Base-by-base conservation (phyloP, 1,140 invertebrate genomes). In the Danaus melanippus region DNA sequence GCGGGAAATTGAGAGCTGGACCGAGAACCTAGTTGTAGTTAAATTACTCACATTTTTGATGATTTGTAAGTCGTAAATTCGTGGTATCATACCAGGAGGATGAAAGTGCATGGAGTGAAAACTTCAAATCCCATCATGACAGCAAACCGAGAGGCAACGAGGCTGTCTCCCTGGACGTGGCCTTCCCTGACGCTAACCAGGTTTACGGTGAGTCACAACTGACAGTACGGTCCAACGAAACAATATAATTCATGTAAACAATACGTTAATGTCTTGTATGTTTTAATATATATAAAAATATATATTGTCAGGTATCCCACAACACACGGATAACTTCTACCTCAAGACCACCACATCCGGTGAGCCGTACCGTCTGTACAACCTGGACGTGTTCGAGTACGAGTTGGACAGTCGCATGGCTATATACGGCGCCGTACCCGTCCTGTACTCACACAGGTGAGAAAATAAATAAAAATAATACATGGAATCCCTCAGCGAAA, bases 371-470 rank as follows among this genome's bases (percentile, higher is more conserved):
- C 90, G 98, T 21, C 85, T 99, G 10, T 99, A 97, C 78, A 99
- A 99, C 88, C 88, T 99, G 71, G 98, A 99, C 88, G 98, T 99
- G 0, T 99, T 99, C 88, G 98, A 99, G 84, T 99, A 98, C 85
- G 96, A 99, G 78, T 67, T 98, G 0, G 92, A 98, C 65, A 97
- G 94, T 70, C 92, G 91, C 43, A 99, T 99, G 98, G 93, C 98
- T 10, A 86, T 99, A 1, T 99, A 99, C 85, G 98, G 97, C 42
- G 91, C 97, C 1, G 90, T 99, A 48, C 98, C 98, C 0, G 93
- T 99, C 47, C 90, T 99, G 67, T 92, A 98, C 66, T 96, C 96
- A 50, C 98, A 99, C 79, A 95, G 95, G 95, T 97, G 89, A 87
- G 89, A 42, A 12, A 10, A 44, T 4, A n/a, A 10, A n/a, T 44